phyloP scores from a whole-genome alignment of 2,113 vertebrate species.

The Ophthalmolycus amberensis region DNA sequence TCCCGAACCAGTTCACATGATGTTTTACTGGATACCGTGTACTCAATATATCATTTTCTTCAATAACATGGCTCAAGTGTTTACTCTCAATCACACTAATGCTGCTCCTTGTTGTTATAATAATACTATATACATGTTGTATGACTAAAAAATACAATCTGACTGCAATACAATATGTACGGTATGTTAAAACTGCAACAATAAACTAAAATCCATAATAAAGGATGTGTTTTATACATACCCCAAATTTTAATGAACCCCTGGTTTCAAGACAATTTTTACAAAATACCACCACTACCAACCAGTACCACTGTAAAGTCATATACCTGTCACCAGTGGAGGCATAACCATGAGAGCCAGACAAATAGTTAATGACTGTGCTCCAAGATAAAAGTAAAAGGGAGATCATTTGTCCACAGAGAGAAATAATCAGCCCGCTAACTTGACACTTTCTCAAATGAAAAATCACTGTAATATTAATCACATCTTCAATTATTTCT shows the following conservation, averaged over 20 bases:
- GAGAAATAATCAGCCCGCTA: background rate
- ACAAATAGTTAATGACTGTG: background rate
- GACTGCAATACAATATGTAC: background rate
- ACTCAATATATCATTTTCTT: background rate
- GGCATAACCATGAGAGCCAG: background rate
- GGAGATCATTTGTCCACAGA: background rate
- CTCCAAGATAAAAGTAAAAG: background rate
- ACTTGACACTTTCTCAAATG: background rate
- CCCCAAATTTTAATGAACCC: too few species aligned
- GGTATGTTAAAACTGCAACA: background rate
- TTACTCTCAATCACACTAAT: too few species aligned
- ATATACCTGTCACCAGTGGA: too few species aligned
- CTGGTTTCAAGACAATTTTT: too few species aligned
- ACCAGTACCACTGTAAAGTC: too few species aligned
- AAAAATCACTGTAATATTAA: constrained; percentile 11
- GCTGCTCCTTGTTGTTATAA: background rate
- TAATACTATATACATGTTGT: background rate
- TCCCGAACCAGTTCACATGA: background rate
- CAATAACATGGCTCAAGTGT: background rate
- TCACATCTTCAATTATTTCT: constrained; percentile 2
- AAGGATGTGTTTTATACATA: background rate
- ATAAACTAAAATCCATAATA: background rate
- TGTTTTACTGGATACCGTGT: background rate
- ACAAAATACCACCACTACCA: too few species aligned
- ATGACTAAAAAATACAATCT: background rate